Conservation (phyloP, 2,113 vertebrate genomes). For the Campylomormyrus numenius region DNA sequence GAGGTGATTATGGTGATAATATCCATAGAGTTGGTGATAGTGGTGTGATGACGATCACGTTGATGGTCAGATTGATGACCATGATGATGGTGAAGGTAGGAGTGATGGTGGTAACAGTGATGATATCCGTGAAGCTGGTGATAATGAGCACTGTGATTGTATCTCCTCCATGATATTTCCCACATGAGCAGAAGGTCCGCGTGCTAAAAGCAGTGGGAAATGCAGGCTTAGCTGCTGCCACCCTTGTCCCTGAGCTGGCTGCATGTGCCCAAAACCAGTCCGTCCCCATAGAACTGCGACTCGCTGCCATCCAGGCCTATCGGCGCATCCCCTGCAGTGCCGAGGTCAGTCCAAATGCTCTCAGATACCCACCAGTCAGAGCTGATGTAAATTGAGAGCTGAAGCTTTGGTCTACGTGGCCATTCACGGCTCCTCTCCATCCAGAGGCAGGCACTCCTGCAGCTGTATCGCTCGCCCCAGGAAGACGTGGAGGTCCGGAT, state of each 20-base stretch:
- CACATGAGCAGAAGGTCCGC: conserved; percentile 56
- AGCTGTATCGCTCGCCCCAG: conserved; percentile 57
- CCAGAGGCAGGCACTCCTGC: conserved; percentile 64
- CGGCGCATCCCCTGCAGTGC: conserved; percentile 68
- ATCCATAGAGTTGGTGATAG: not conserved
- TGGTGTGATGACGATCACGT: not conserved
- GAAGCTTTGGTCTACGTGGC: not conserved
- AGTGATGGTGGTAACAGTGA: not conserved
- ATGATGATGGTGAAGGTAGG: not conserved
- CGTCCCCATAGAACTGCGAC: conserved; percentile 45
- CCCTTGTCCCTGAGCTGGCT: conserved; percentile 52
- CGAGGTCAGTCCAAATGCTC: conserved; percentile 54
- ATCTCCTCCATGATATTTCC: not conserved
- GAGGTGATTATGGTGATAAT: not conserved
- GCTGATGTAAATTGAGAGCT: not conserved
- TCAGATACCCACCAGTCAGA: not conserved
- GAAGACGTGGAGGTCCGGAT: conserved; percentile 78
- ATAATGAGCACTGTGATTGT: not conserved
- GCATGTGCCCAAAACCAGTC: conserved; percentile 49
- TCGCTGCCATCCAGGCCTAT: conserved; percentile 72
- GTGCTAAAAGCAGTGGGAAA: conserved; percentile 75
- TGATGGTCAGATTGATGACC: not conserved
- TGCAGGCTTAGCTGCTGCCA: conserved; percentile 52
- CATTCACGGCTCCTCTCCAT: conserved; percentile 29
- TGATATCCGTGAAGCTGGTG: not conserved